A percentile compares a stretch with the other conserved stretches of the same genome.
Conservation (phyloP, 1,140 invertebrate genomes). For the Stratiolaelaps scimitus region DNA sequence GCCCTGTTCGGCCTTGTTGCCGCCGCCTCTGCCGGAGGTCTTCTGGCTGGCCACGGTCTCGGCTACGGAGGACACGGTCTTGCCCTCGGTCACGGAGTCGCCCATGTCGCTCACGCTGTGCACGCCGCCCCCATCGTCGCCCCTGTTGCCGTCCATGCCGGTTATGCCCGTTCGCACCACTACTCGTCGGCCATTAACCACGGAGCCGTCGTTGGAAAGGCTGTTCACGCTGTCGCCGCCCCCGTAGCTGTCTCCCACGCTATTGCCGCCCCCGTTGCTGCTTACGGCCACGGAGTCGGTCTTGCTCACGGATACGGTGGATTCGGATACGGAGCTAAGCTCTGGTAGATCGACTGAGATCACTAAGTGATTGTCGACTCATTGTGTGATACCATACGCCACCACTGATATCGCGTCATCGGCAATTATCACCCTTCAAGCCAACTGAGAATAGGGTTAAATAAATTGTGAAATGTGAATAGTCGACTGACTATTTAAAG, state of each 20-base stretch:
- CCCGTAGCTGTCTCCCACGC: too few relatives aligned
- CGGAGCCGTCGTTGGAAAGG: slow-evolving; percentile 5
- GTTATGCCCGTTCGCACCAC: background rate
- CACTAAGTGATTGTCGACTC: too few relatives aligned
- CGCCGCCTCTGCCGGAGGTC: background rate
- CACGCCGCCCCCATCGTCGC: too few relatives aligned
- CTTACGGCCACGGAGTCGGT: background rate
- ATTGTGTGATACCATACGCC: too few relatives aligned
- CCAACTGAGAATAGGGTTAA: too few relatives aligned
- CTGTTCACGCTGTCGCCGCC: background rate
- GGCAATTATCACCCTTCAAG: too few relatives aligned
- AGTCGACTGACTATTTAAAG: too few relatives aligned
- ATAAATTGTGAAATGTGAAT: too few relatives aligned
- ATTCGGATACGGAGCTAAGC: slow-evolving; percentile 8
- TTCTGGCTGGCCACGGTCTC: background rate
- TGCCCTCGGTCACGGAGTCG: background rate
- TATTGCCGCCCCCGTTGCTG: too few relatives aligned
- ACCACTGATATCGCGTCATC: too few relatives aligned
- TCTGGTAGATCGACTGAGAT: too few relatives aligned
- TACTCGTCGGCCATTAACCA: background rate
- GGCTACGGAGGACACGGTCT: background rate
- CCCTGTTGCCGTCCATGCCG: background rate
- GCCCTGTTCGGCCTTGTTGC: slow-evolving; percentile 9
- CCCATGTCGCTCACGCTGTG: too few relatives aligned
- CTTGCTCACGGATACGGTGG: background rate